Conservation (phyloP, 2,888 invertebrate genomes). For the Heliconius ismenius region DNA sequence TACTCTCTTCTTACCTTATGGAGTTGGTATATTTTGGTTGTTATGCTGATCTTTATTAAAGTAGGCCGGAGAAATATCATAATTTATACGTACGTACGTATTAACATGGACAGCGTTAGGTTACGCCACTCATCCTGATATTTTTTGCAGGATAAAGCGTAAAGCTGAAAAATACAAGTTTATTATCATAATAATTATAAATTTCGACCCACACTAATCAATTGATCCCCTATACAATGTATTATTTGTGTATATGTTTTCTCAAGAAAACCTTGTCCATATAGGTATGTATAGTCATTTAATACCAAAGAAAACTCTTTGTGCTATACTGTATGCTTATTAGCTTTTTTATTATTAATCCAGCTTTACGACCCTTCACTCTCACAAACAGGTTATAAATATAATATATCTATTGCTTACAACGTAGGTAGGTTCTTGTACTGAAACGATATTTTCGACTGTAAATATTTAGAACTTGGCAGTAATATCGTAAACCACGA, state of each 20-base stretch:
- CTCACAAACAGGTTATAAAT: conserved; percentile 18
- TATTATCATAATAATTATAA: no score
- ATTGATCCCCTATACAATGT: no score
- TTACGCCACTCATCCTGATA: no score
- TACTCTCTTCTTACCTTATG: background rate
- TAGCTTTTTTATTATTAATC: conserved; percentile 16
- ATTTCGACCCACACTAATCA: no score
- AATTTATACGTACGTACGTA: no score
- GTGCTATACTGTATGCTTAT: background rate
- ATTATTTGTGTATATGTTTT: no score
- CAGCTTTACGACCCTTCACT: conserved; percentile 21
- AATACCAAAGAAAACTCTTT: background rate
- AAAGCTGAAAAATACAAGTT: no score
- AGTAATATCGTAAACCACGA: conserved; percentile 25
- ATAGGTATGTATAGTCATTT: background rate
- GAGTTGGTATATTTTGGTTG: background rate
- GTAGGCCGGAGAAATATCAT: background rate
- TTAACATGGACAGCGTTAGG: no score
- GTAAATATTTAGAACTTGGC: conserved; percentile 21
- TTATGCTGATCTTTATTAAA: background rate
- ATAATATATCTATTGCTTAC: background rate
- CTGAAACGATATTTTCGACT: conserved; percentile 25
- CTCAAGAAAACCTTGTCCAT: no score
- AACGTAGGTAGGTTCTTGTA: background rate
- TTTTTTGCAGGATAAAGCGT: no score